Evolutionary conservation across 2,888 invertebrate species (phyloP).

Genomic region (Tillus elongatus): DNA sequence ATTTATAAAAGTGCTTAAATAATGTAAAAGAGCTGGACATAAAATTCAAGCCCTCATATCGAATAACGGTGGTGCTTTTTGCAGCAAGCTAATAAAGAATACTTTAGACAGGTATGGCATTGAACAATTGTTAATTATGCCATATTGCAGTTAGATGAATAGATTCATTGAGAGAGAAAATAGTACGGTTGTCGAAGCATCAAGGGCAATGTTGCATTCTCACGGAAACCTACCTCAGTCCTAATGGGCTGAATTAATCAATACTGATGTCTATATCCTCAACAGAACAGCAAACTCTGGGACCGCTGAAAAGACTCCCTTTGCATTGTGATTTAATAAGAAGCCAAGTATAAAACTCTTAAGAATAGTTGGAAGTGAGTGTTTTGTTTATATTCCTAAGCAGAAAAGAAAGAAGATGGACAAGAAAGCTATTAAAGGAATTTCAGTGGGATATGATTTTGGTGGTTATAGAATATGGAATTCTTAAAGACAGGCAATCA

Average conservation of each 20-base stretch:
- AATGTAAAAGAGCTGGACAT: constrained; percentile 17
- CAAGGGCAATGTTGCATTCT: constrained; percentile 16
- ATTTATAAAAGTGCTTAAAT: constrained; percentile 12
- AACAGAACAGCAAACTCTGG: constrained; percentile 17
- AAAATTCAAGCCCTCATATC: constrained; percentile 18
- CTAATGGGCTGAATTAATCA: constrained; percentile 17
- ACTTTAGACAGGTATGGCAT: constrained; percentile 3
- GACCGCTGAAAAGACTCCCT: constrained; percentile 13
- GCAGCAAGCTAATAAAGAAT: too few relatives aligned
- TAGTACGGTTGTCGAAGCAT: constrained; percentile 15
- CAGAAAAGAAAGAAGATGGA: constrained; percentile 19
- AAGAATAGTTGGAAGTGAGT: constrained; percentile 20
- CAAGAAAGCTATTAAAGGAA: constrained; percentile 17
- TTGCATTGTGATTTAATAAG: constrained; percentile 14
- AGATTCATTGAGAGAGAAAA: constrained; percentile 17
- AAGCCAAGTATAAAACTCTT: constrained; percentile 13
- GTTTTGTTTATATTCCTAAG: constrained; percentile 21
- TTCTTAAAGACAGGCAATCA: too few relatives aligned
- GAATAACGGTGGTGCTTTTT: too few relatives aligned
- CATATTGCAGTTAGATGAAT: not conserved
- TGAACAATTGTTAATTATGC: not conserved
- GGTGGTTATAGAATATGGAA: constrained; percentile 20
- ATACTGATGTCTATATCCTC: constrained; percentile 18
- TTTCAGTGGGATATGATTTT: constrained; percentile 19
- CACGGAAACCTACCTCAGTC: constrained; percentile 14